Evolutionary conservation across 2,797 vertebrate genomes (phyloP).

Genomic region (Pipistrellus kuhlii): DNA sequence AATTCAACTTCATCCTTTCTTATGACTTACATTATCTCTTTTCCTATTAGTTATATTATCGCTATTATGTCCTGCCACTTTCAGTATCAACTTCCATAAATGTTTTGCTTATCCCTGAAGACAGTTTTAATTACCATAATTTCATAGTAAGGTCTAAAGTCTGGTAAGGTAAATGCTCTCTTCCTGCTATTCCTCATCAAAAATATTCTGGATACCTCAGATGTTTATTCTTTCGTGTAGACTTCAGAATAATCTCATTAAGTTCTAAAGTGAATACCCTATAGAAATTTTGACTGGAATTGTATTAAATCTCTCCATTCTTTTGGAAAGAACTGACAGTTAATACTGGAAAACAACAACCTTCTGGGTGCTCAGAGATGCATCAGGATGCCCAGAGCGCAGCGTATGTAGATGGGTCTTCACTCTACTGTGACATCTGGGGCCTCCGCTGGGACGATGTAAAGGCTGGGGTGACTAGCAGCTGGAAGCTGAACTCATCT

Average conservation of each 20-base stretch:
- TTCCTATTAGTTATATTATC: neutral
- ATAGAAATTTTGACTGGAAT: neutral
- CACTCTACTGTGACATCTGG: neutral
- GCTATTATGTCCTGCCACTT: neutral
- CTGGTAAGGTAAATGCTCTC: neutral
- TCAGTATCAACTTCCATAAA: neutral
- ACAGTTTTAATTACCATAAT: neutral
- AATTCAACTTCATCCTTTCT: neutral
- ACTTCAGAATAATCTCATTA: neutral
- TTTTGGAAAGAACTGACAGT: neutral
- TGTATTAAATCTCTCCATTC: neutral
- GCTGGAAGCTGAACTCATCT: neutral
- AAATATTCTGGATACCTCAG: neutral
- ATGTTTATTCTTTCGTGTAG: neutral
- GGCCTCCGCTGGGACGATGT: fast-evolving
- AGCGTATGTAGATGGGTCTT: neutral
- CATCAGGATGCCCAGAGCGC: neutral
- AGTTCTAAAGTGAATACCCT: neutral
- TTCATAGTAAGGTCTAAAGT: neutral
- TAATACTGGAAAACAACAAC: neutral
- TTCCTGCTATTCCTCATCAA: neutral
- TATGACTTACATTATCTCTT: neutral
- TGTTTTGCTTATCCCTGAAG: neutral
- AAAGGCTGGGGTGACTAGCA: too few relatives aligned
- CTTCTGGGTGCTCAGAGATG: neutral